phyloP scores from a whole-genome alignment of 2,113 vertebrate species.

The Oceanodroma tethys region DNA sequence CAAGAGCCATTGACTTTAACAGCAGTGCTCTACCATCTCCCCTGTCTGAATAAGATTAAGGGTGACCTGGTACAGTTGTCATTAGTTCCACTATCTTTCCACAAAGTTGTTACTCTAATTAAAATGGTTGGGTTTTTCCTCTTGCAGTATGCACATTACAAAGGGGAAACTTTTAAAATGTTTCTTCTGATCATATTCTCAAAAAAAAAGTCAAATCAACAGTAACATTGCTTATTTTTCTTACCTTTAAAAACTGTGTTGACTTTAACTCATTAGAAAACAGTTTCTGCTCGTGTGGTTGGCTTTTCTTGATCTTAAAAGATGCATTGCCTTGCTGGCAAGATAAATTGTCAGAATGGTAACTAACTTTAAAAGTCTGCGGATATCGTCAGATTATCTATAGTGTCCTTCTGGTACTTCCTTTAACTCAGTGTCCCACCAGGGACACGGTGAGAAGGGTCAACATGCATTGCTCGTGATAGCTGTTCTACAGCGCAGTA shows the following conservation, averaged over 20 bases:
- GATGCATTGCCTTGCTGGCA: neutral
- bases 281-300: neutral
- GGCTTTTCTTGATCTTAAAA: neutral
- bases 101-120: neutral
- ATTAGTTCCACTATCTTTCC: neutral
- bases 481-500: neutral
- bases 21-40: neutral
- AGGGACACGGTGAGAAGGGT: neutral
- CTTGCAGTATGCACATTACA: neutral
- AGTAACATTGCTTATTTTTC: neutral
- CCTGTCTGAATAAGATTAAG: neutral
- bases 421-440: neutral
- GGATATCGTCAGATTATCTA: neutral
- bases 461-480: neutral
- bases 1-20: slow-evolving; percentile 44
- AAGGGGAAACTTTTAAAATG: neutral
- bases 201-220: neutral
- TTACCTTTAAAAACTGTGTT: neutral
- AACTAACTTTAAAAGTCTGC: neutral
- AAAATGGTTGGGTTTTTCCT: neutral
- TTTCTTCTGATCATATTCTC: neutral
- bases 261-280: neutral
- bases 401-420: neutral
- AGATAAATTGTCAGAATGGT: neutral
- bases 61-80: neutral